phyloP scores from a whole-genome alignment of 37 sponge, comb jelly and placozoan species.

The Eunapius fragilis region DNA sequence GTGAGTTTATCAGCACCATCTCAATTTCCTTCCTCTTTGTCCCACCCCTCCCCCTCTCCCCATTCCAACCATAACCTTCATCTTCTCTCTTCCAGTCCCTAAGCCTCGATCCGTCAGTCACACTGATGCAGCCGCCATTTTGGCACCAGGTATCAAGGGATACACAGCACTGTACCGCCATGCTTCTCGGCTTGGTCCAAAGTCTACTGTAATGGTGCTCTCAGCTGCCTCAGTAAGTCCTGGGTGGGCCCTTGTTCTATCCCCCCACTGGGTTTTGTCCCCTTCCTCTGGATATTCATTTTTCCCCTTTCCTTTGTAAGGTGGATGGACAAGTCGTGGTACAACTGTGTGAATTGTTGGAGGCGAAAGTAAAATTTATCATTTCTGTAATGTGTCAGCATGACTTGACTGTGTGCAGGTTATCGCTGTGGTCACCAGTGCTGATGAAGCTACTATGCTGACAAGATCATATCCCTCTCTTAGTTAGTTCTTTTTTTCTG shows the following conservation, averaged over 20 bases:
- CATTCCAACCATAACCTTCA: no score
- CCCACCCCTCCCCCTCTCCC: background rate
- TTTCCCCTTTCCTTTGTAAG: background rate
- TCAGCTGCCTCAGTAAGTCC: conserved; percentile 51
- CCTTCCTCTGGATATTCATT: no score
- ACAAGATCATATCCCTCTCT: conserved; percentile 48
- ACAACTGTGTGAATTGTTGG: conserved; percentile 52
- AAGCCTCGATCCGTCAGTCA: conserved; percentile 55
- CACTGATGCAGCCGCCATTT: conserved; percentile 53
- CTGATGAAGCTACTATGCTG: conserved; percentile 61
- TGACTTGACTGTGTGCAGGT: conserved; percentile 44
- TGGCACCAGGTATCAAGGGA: conserved; percentile 65
- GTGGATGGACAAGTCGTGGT: conserved; percentile 54
- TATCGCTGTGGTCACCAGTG: conserved; percentile 67
- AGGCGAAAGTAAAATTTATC: conserved; percentile 67
- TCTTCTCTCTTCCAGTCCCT: conserved; percentile 17
- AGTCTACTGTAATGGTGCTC: conserved; percentile 44
- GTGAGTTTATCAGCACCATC: conserved; percentile 2
- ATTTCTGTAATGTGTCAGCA: background rate
- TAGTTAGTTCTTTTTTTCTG: conserved; percentile 25
- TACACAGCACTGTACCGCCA: conserved; percentile 60
- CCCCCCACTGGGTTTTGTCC: no score
- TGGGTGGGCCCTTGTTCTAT: background rate
- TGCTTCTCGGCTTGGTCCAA: conserved; percentile 18
- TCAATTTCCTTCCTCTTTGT: background rate